phyloP scores from a whole-genome alignment of 2,797 vertebrate genomes.

The Eulemur mongoz region DNA sequence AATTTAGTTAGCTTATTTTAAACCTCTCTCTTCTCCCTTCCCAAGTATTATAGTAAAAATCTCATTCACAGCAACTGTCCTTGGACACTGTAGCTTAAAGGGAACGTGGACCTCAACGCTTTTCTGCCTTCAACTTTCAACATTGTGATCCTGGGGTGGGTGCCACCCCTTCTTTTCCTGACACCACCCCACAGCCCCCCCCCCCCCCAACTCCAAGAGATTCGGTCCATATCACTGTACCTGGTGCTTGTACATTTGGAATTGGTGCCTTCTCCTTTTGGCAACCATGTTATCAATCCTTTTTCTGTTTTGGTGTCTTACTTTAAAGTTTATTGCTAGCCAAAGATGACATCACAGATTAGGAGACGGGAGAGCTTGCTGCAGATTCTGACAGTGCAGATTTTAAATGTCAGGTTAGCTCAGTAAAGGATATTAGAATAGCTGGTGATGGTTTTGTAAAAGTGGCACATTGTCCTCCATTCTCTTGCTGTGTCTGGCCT shows the following conservation, averaged over 20 bases:
- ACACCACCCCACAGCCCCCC: conserved; percentile 28
- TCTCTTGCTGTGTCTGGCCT: neutral
- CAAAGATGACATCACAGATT: conserved; percentile 80
- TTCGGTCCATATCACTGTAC: conserved; percentile 82
- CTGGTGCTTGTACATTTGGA: conserved; percentile 84
- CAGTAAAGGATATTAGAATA: neutral
- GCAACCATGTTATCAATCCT: conserved; percentile 75
- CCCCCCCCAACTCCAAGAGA: conserved; percentile 78
- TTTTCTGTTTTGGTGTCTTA: conserved; percentile 82
- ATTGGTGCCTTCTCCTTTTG: conserved; percentile 84
- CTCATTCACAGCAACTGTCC: conserved; percentile 76
- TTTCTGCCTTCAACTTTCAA: conserved; percentile 63
- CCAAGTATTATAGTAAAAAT: conserved; percentile 64
- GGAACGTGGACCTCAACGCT: conserved; percentile 78
- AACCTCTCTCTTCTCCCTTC: conserved; percentile 62
- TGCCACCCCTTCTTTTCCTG: neutral
- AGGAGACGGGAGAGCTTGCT: conserved; percentile 61
- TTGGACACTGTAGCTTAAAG: conserved; percentile 81
- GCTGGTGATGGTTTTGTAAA: neutral
- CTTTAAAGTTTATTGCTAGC: conserved; percentile 80
- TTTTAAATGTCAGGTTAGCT: conserved; percentile 19
- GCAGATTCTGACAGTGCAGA: conserved; percentile 67
- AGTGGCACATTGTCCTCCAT: neutral
- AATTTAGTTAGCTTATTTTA: neutral
- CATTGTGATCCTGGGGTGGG: neutral